These are phyloP conservation scores for Phoenicopterus ruber DNA, from an alignment of 2,113 vertebrate species.

Conservation along the genomic window DNA sequence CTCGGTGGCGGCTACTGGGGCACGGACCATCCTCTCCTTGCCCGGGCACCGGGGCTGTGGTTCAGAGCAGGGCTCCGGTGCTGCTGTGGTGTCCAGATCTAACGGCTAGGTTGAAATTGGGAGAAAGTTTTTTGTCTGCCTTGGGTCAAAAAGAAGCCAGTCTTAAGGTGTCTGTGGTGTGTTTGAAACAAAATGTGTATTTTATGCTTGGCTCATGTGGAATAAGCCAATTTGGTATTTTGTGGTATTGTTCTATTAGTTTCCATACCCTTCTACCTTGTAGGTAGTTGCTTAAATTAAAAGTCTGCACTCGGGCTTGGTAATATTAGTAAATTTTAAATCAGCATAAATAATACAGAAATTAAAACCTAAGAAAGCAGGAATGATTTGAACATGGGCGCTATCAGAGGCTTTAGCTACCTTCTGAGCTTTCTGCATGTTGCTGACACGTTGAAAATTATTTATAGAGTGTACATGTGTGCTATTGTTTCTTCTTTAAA, in stretches of 20 bases:
- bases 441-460: neutral
- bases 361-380: neutral
- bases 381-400: neutral
- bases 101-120: neutral
- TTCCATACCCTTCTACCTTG: neutral
- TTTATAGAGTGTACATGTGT: neutral
- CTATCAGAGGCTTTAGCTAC: neutral
- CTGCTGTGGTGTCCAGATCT: too few relatives aligned
- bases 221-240: neutral
- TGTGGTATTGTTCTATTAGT: neutral
- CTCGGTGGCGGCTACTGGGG: fast-evolving
- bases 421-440: neutral
- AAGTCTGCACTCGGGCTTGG: neutral
- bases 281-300: neutral
- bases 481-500: neutral
- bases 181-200: neutral
- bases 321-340: neutral
- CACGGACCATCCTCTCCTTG: fast-evolving
- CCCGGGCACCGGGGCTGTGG: fast-evolving
- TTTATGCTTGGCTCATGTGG: neutral
- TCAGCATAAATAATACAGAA: neutral
- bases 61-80: fast-evolving
- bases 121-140: neutral
- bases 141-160: neutral
- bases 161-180: neutral